These are phyloP conservation scores for Urocolius indicus DNA, from an alignment of 2,113 vertebrate genomes.

Conservation along the genomic window DNA sequence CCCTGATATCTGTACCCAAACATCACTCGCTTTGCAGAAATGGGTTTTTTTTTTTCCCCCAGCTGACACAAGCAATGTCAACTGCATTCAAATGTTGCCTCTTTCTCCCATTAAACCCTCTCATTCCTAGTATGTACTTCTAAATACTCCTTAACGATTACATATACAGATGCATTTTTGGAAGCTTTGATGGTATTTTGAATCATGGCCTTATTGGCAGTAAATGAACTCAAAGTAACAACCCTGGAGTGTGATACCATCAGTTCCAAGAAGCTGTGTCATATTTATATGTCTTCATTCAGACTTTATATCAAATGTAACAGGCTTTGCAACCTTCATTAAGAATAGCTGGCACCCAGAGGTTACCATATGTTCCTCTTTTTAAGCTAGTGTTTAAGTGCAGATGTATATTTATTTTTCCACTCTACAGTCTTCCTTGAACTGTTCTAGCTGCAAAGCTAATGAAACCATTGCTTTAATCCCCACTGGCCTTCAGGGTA, in stretches of 20 bases:
- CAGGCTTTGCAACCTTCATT: slow-evolving; percentile 73
- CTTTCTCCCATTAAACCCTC: neutral
- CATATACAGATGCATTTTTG: slow-evolving; percentile 65
- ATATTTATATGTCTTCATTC: slow-evolving; percentile 71
- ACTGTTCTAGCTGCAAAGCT: slow-evolving; percentile 58
- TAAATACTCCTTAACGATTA: slow-evolving; percentile 65
- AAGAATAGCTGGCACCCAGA: slow-evolving; percentile 73
- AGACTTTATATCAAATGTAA: slow-evolving; percentile 69
- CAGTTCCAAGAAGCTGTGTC: slow-evolving; percentile 65
- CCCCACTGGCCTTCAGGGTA: slow-evolving; percentile 41
- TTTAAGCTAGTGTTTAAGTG: slow-evolving; percentile 53
- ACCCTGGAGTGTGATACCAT: slow-evolving; percentile 47
- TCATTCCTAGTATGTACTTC: slow-evolving; percentile 51
- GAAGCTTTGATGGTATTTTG: slow-evolving; percentile 68
- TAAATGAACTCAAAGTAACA: slow-evolving; percentile 53
- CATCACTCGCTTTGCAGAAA: slow-evolving; percentile 8
- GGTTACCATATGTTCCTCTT: slow-evolving; percentile 73
- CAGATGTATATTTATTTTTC: slow-evolving; percentile 75
- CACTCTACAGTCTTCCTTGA: slow-evolving; percentile 56
- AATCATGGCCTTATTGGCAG: slow-evolving; percentile 47
- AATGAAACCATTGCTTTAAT: slow-evolving; percentile 63
- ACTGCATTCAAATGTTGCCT: slow-evolving; percentile 29
- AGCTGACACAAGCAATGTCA: neutral
- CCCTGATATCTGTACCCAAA: slow-evolving; percentile 10
- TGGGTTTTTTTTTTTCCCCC: neutral